Percentiles rank a stretch among this genome's conserved stretches.
These are phyloP conservation scores for Tanypteryx hageni DNA, from an alignment of 2,888 invertebrate species.

Conservation along the genomic window DNA sequence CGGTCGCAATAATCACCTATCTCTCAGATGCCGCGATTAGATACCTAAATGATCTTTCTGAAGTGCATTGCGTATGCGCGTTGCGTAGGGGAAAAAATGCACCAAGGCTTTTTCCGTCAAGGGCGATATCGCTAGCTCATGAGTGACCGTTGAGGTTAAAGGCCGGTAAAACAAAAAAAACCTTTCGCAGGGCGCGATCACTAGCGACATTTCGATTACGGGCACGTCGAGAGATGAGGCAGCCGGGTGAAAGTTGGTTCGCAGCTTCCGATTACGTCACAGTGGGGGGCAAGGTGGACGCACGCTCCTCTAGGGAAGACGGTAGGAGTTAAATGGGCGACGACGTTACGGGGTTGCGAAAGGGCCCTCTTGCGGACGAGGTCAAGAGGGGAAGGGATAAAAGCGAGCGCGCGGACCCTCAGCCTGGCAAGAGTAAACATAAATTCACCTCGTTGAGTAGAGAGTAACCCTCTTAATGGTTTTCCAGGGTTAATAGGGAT, in stretches of 20 bases:
- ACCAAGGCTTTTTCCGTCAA: neutral
- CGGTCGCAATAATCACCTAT: neutral
- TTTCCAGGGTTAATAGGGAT: too few relatives aligned
- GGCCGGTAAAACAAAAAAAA: neutral
- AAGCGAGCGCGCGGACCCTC: neutral
- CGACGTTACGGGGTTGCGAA: neutral
- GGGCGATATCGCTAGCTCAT: neutral
- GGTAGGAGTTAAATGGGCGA: neutral
- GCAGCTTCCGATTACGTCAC: conserved; percentile 32
- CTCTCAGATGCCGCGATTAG: neutral
- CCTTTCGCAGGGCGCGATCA: neutral
- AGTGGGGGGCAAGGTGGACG: neutral
- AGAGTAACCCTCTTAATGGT: too few relatives aligned
- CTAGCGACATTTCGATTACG: conserved; percentile 1
- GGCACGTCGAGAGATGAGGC: conserved; percentile 3
- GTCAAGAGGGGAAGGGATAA: neutral
- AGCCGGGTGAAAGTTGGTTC: conserved; percentile 5
- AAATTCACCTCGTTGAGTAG: too few relatives aligned
- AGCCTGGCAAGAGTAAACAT: neutral
- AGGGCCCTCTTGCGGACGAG: neutral
- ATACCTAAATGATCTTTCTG: neutral
- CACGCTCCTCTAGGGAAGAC: neutral
- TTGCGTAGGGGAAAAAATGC: neutral
- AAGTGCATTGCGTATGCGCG: neutral
- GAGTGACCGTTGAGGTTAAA: neutral